Percentiles rank a stretch among this genome's conserved stretches.
Evolutionary conservation across 2,888 invertebrate genomes (phyloP).

Genomic region (Pheosia gnoma): DNA sequence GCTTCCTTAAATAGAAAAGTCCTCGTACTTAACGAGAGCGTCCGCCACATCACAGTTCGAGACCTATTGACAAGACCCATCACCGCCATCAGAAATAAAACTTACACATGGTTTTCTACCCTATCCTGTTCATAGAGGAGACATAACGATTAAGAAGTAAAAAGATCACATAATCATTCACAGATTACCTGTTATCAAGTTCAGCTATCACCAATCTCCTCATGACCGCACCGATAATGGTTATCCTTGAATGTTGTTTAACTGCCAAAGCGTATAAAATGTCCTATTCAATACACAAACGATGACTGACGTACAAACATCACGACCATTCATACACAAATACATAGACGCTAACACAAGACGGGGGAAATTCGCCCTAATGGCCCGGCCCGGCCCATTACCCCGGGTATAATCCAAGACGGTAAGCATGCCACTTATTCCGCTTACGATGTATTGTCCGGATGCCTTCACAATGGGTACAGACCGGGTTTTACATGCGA

Average conservation of each 20-base stretch:
- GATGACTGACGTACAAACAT: conserved; percentile 4
- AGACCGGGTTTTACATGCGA: conserved; percentile 18
- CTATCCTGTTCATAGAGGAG: no score
- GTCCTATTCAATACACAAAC: neutral
- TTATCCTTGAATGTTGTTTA: neutral
- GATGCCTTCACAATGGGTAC: conserved; percentile 38
- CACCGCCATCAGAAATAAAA: no score
- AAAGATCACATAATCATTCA: no score
- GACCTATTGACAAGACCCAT: no score
- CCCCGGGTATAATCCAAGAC: conserved; percentile 46
- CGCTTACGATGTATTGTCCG: conserved; percentile 43
- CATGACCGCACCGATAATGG: no score
- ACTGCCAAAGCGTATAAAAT: neutral
- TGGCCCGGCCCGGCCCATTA: conserved; percentile 38
- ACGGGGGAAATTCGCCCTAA: conserved; percentile 37
- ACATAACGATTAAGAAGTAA: no score
- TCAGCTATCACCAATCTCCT: no score
- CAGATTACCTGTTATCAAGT: no score
- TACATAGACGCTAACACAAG: conserved; percentile 18
- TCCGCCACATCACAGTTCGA: no score
- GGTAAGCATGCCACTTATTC: conserved; percentile 48
- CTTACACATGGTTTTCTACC: no score
- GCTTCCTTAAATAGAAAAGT: no score
- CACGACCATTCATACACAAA: conserved; percentile 9
- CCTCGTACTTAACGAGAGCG: no score